Percentiles rank a stretch among this genome's conserved stretches.
Conservation (phyloP, 2,797 vertebrate genomes). For the Centroberyx gerrardi region DNA sequence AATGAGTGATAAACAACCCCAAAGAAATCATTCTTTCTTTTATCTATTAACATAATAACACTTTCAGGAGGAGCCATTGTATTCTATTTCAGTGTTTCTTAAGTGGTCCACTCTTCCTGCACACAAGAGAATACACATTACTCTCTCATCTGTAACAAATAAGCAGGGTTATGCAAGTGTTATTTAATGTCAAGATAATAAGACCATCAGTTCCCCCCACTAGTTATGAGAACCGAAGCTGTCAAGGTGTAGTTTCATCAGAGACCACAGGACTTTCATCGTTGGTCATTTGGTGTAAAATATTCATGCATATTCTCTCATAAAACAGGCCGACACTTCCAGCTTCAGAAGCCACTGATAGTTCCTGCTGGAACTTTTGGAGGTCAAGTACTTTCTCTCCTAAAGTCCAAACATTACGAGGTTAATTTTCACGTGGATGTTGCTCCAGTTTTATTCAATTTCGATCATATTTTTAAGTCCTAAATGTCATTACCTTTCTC, state of each 20-base stretch:
- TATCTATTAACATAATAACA: conserved; percentile 5
- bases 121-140: conserved; percentile 52
- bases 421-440: conserved; percentile 20
- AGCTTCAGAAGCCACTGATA: conserved; percentile 33
- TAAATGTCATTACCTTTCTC: conserved; percentile 31
- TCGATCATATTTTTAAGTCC: conserved; percentile 13
- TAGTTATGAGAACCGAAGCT: conserved; percentile 77
- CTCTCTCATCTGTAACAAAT: conserved; percentile 73
- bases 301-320: conserved; percentile 56
- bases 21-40: conserved; percentile 14
- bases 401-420: conserved; percentile 3
- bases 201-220: conserved; percentile 60
- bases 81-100: conserved; percentile 31
- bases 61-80: background rate
- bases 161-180: conserved; percentile 77
- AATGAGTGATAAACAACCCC: conserved; percentile 27
- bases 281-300: conserved; percentile 61
- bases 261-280: conserved; percentile 46
- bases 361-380: conserved; percentile 22
- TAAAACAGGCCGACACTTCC: conserved; percentile 59
- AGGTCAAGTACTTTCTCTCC: conserved; percentile 28
- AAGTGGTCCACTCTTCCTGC: conserved; percentile 34
- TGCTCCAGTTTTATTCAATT: conserved; percentile 31
- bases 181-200: conserved; percentile 81
- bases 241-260: conserved; percentile 76